These are phyloP conservation scores for Archilochus colubris DNA, from an alignment of 2,113 vertebrate genomes.

Conservation along the genomic window DNA sequence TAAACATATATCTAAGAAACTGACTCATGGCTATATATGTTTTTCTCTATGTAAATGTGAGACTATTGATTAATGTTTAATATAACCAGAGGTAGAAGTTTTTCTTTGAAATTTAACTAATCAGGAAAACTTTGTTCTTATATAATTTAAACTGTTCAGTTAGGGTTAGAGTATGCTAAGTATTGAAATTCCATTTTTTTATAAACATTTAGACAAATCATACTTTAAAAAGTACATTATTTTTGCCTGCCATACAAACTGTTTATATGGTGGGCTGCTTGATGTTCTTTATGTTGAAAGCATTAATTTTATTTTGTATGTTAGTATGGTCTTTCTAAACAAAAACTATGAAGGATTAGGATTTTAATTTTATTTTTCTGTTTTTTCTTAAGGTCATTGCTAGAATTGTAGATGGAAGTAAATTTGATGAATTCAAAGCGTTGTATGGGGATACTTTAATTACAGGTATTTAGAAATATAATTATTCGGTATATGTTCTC, in stretches of 20 bases:
- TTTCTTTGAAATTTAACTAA: background rate
- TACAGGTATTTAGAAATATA: constrained; percentile 83
- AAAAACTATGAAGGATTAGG: background rate
- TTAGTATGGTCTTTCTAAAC: background rate
- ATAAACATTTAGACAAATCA: background rate
- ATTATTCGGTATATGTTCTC: background rate
- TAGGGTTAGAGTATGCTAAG: background rate
- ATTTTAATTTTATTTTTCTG: background rate
- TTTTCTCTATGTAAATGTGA: background rate
- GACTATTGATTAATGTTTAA: background rate
- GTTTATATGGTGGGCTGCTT: background rate
- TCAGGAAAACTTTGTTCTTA: background rate
- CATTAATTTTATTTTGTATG: background rate
- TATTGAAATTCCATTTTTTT: background rate
- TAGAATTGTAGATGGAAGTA: constrained; percentile 96
- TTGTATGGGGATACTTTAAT: constrained; percentile 97
- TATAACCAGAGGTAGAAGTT: background rate
- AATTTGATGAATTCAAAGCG: constrained; percentile 96
- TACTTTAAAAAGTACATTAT: background rate
- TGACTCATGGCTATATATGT: background rate
- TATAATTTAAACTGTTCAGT: background rate
- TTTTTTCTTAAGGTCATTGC: constrained; percentile 89
- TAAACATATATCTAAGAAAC: background rate
- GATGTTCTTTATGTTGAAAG: background rate
- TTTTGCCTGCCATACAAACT: background rate